Percentiles rank a stretch among this genome's conserved stretches.
Conservation (phyloP, 2,888 invertebrate species). For the Oxycera nigricornis region DNA sequence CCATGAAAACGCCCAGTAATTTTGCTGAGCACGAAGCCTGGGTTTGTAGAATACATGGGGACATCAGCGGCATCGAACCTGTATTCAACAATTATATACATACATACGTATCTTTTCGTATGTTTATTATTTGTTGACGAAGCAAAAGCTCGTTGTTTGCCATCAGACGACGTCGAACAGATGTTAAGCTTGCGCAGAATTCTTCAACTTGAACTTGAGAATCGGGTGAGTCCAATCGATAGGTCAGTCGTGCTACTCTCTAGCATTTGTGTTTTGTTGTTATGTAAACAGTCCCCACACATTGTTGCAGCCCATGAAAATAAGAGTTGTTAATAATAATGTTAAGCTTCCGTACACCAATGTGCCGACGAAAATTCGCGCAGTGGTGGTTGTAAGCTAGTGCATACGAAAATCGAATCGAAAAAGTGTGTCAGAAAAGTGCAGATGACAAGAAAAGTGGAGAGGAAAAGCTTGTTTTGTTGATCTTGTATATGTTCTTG, state of each 20-base stretch:
- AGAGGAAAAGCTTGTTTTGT: neutral
- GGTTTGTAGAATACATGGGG: neutral
- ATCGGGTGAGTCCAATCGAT: conserved; percentile 48
- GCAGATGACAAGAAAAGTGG: neutral
- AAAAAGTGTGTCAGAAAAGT: conserved; percentile 26
- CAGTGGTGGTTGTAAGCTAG: too few relatives aligned
- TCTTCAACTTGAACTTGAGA: conserved; percentile 62
- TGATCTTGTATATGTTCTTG: too few relatives aligned
- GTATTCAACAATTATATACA: conserved; percentile 30
- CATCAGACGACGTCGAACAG: conserved; percentile 13
- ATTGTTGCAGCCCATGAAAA: neutral
- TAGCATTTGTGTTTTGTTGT: conserved; percentile 4
- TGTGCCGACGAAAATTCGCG: too few relatives aligned
- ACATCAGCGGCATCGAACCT: conserved; percentile 14
- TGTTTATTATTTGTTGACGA: conserved; percentile 36
- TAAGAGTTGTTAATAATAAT: neutral
- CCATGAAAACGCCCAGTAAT: conserved; percentile 3
- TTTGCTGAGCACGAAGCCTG: neutral
- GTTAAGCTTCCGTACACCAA: neutral
- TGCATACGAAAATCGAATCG: neutral
- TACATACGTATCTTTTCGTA: too few relatives aligned
- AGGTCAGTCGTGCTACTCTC: conserved; percentile 28
- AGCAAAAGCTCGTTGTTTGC: conserved; percentile 35
- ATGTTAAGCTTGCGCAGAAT: conserved; percentile 55
- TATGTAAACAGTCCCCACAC: conserved; percentile 5